Percentiles rank a stretch among this genome's conserved stretches.
phyloP scores from a whole-genome alignment of 2,797 vertebrate species.

The Fringilla coelebs region DNA sequence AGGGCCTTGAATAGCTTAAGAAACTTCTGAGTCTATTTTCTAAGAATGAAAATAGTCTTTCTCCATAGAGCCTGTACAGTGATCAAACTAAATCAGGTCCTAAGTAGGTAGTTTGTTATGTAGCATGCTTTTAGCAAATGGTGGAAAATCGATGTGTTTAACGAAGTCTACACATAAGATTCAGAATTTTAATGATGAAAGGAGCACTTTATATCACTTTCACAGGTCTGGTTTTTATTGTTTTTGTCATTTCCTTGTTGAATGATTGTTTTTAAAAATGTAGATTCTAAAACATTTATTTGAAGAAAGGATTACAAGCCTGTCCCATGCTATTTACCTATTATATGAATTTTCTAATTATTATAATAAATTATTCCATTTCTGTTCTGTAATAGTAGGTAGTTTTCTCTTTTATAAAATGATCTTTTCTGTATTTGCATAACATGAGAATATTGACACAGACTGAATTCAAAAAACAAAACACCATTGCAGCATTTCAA shows the following conservation, averaged over 20 bases:
- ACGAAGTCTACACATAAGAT: background rate
- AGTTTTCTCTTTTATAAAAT: background rate
- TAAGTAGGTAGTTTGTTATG: background rate
- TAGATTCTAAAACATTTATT: background rate
- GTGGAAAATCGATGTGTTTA: background rate
- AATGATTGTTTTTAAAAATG: background rate
- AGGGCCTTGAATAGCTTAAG: background rate
- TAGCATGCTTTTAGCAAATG: background rate
- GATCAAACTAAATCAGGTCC: background rate
- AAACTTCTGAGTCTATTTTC: background rate
- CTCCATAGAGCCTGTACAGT: background rate
- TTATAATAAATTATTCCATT: background rate
- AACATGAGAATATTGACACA: background rate
- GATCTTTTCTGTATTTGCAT: background rate
- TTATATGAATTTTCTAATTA: background rate
- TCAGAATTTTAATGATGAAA: background rate
- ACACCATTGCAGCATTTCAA: background rate
- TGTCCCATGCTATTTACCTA: background rate
- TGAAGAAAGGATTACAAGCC: background rate
- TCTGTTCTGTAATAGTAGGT: background rate
- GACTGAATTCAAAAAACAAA: background rate
- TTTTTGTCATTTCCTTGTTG: background rate
- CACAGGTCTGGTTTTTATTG: accelerated
- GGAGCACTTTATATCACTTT: background rate
- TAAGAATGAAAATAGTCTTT: background rate